phyloP scores from a whole-genome alignment of 1,140 invertebrate genomes.

The Lasaia peninsularis region DNA sequence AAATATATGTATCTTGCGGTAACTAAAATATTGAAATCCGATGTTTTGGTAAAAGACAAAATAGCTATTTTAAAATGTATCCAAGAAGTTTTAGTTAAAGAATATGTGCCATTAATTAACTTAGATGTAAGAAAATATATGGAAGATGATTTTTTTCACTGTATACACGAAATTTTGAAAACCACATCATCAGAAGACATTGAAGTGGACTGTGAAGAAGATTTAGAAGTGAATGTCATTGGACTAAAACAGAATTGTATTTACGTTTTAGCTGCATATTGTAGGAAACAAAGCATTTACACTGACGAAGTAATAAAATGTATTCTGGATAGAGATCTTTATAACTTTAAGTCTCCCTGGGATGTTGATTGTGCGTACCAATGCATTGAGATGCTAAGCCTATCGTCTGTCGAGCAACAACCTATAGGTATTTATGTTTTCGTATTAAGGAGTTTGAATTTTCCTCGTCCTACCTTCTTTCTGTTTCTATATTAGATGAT shows the following conservation, averaged over 20 bases:
- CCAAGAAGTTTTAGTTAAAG: conserved; percentile 35
- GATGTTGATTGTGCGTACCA: conserved; percentile 46
- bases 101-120: conserved; percentile 40
- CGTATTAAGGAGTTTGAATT: too few species aligned
- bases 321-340: conserved; percentile 49
- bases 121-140: conserved; percentile 34
- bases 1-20: conserved; percentile 32
- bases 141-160: conserved; percentile 46
- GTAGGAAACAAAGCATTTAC: conserved; percentile 35
- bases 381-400: conserved; percentile 45
- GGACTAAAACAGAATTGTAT: conserved; percentile 49
- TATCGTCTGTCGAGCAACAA: conserved; percentile 32
- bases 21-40: conserved; percentile 33
- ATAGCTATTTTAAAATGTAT: conserved; percentile 36
- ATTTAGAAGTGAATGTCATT: conserved; percentile 36
- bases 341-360: conserved; percentile 37
- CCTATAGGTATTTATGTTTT: conserved; percentile 45
- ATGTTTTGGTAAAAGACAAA: conserved; percentile 37
- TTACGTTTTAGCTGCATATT: conserved; percentile 49
- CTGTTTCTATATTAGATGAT: too few species aligned
- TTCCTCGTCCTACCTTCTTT: too few species aligned
- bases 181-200: conserved; percentile 36
- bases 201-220: conserved; percentile 36
- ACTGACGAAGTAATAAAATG: conserved; percentile 49
- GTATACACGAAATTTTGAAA: conserved; percentile 44